Conservation (phyloP, 2,113 vertebrate species). For the Hippocampus zosterae region DNA sequence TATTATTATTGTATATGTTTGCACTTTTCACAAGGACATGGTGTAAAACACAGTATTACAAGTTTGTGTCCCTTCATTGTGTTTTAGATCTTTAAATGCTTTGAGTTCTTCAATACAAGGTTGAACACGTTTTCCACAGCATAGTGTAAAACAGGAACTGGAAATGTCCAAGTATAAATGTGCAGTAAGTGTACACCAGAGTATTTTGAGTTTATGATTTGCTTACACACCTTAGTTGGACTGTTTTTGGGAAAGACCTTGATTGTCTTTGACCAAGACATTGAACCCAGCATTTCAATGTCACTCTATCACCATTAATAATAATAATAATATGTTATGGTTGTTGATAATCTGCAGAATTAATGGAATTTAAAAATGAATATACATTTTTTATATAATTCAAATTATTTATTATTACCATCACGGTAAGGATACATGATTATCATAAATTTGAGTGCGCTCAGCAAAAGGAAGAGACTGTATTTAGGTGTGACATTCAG, state of each 20-base stretch:
- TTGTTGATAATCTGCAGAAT: not conserved
- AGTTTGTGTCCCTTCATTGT: not conserved
- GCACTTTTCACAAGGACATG: not conserved
- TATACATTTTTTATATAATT: not conserved
- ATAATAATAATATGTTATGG: not conserved
- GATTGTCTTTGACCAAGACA: not conserved
- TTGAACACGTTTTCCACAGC: not conserved
- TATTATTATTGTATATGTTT: not conserved
- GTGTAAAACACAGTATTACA: not conserved
- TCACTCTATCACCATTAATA: not conserved
- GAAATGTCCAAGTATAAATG: not conserved
- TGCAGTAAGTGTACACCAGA: not conserved
- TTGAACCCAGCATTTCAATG: not conserved
- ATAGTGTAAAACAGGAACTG: not conserved
- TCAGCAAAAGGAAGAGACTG: no score
- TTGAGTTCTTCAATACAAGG: not conserved
- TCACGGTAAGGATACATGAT: not conserved
- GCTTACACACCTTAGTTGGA: not conserved
- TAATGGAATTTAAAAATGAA: not conserved
- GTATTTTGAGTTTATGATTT: not conserved
- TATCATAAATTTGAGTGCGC: constrained; percentile 2
- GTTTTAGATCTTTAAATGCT: not conserved
- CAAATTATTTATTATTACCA: not conserved
- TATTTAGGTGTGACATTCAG: no score
- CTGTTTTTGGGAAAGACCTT: not conserved